Base-by-base conservation (phyloP, 2,113 vertebrate species). In the Lanius collurio region DNA sequence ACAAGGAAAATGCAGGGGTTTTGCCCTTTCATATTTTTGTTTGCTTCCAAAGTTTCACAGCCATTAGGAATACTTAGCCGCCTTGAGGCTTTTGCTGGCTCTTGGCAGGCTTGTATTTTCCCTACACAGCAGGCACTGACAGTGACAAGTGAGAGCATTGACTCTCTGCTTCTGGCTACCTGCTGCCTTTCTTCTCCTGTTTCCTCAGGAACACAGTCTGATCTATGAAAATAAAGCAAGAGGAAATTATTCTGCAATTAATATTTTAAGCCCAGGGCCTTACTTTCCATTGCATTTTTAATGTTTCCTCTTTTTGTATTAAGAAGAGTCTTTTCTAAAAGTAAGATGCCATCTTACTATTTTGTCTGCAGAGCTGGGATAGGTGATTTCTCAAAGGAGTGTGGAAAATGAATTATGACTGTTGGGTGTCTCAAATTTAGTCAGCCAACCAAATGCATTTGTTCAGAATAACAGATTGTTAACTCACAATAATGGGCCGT, bases 121-220 rank as follows among this genome's bases (percentile, higher is more conserved):
- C 56, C 59, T 67, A 16, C 50, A 1, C 96, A 89, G 95, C 85
- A 90, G 87, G 92, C 41, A 68, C 31, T 87, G 92, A 94, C 94
- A 95, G 56, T 83, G 93, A 96, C 85, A 94, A 95, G 93, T 90
- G 85, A 90, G 83, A 94, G 52, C 49, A 77, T 8, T 68, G 92
- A 57, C 57, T 93, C 59, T 93, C 49, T 1, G 11, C 83, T 93
- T 63, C 93, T 93, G 71, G 64, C 90, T 93, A 86, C 88, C 90
- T 94, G 79, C 91, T 96, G 90, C 74, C 90, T 97, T 88, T 91
- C 87, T 95, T 84, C 78, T 90, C 28, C 42, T 64, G 18, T 77
- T 94, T 94, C 67, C 75, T 94, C 83, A 80, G 89, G 78, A 96
- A 52, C 8, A 52, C 26, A 87, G 23, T 41, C 37, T 74, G 65